Conservation (phyloP, 2,113 vertebrate genomes). For the Oreocharis arfaki region DNA sequence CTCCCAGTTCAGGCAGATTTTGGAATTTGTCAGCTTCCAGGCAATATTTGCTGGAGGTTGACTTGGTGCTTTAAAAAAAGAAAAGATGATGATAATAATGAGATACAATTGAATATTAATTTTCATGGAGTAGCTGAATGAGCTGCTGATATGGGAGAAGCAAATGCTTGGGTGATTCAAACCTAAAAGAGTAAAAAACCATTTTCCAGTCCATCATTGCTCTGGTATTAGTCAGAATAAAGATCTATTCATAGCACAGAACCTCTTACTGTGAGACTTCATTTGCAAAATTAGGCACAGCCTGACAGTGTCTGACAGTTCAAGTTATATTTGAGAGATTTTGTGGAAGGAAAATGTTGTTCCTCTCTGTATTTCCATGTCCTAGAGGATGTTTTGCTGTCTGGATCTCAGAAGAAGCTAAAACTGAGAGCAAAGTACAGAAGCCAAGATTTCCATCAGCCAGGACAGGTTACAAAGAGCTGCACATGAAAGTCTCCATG, state of each 20-base stretch:
- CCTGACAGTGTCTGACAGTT: constrained; percentile 30
- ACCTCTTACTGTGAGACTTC: constrained; percentile 5
- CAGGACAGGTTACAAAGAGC: constrained; percentile 10
- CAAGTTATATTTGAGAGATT: neutral
- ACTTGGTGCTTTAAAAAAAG: constrained; percentile 77
- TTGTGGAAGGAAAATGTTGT: neutral
- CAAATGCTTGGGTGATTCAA: neutral
- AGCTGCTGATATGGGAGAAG: neutral
- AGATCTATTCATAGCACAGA: constrained; percentile 16
- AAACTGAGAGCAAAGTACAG: neutral
- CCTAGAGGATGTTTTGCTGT: neutral
- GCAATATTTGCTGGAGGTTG: constrained; percentile 83
- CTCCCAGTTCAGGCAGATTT: constrained; percentile 89
- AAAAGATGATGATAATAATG: constrained; percentile 9
- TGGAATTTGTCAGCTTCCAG: constrained; percentile 87
- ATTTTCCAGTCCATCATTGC: neutral
- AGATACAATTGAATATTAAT: constrained; percentile 23
- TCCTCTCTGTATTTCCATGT: neutral
- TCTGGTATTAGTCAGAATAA: neutral
- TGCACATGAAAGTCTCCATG: constrained; percentile 17
- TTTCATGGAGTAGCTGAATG: neutral
- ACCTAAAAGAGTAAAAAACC: neutral
- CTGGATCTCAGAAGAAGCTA: neutral
- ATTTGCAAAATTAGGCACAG: constrained; percentile 27
- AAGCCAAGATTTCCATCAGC: neutral